phyloP scores from a whole-genome alignment of 2,888 invertebrate species.

The Caenorhabditis sp. region DNA sequence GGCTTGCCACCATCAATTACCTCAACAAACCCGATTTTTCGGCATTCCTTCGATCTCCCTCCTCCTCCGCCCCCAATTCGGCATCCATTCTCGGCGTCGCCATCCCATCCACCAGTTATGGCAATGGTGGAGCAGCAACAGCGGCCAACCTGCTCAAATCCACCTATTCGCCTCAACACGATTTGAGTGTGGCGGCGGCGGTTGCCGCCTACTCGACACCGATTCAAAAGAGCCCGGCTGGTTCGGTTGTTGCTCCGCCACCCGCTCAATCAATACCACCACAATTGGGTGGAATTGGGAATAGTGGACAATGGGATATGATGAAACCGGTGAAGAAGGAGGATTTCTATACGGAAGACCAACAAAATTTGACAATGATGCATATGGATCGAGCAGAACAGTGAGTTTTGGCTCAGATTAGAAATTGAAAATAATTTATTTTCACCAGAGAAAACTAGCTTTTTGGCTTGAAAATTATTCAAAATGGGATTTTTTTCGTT shows the following conservation, averaged over 20 bases:
- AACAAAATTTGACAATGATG: slow-evolving; percentile 16
- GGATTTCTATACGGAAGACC: slow-evolving; percentile 21
- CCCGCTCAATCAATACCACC: not conserved
- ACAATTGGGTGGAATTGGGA: not conserved
- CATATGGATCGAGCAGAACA: slow-evolving; percentile 1
- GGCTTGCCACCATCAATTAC: slow-evolving; percentile 53
- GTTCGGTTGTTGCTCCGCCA: not conserved
- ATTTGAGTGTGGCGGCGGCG: not conserved
- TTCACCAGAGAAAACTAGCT: too few species aligned
- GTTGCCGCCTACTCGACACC: slow-evolving; percentile 7
- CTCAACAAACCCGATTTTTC: slow-evolving; percentile 45
- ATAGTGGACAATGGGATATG: slow-evolving; percentile 5
- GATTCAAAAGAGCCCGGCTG: slow-evolving; percentile 22
- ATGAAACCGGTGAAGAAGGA: slow-evolving; percentile 36
- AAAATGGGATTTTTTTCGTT: too few species aligned
- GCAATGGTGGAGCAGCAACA: slow-evolving; percentile 26
- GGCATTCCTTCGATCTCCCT: slow-evolving; percentile 45
- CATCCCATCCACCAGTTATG: slow-evolving; percentile 40
- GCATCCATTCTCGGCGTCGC: slow-evolving; percentile 50
- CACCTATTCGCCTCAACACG: slow-evolving; percentile 33
- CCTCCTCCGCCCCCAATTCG: slow-evolving; percentile 56
- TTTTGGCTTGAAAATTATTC: too few species aligned
- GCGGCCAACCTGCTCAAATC: slow-evolving; percentile 20
- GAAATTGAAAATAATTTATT: too few species aligned
- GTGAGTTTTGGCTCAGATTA: not conserved